Conservation (phyloP, 1,140 invertebrate genomes). For the Apis florea region DNA sequence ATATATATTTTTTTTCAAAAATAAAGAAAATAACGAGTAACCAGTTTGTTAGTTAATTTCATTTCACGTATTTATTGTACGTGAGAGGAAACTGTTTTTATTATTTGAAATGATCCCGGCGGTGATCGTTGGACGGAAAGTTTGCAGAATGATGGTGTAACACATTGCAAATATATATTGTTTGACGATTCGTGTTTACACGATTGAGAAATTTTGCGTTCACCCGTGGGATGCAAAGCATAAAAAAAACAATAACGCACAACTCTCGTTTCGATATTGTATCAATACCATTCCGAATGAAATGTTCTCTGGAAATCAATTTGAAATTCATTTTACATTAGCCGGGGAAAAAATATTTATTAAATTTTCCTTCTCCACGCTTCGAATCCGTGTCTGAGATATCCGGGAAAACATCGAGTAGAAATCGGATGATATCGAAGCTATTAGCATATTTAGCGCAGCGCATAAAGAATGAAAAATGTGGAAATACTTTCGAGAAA, state of each 20-base stretch:
- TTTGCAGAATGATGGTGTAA: constrained; percentile 2
- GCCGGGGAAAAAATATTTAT: neutral
- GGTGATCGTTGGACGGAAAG: neutral
- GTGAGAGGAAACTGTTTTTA: constrained; percentile 37
- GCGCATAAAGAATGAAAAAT: no score
- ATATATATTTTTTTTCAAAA: neutral
- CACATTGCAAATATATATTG: constrained; percentile 3
- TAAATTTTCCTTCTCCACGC: neutral
- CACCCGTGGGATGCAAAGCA: neutral
- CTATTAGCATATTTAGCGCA: no score
- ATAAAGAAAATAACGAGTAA: no score
- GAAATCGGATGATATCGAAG: no score
- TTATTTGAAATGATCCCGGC: neutral
- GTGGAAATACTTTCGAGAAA: no score
- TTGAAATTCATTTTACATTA: neutral
- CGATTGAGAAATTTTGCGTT: neutral
- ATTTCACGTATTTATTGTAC: constrained; percentile 38
- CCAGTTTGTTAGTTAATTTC: constrained; percentile 27
- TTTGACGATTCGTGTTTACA: neutral
- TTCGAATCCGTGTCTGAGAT: neutral
- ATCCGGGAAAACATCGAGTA: no score
- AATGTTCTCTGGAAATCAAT: neutral
- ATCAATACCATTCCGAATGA: neutral
- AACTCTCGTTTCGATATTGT: neutral
- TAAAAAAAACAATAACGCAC: neutral